These are phyloP conservation scores for Venusia cambrica DNA, from an alignment of 2,888 invertebrate species.

Conservation along the genomic window DNA sequence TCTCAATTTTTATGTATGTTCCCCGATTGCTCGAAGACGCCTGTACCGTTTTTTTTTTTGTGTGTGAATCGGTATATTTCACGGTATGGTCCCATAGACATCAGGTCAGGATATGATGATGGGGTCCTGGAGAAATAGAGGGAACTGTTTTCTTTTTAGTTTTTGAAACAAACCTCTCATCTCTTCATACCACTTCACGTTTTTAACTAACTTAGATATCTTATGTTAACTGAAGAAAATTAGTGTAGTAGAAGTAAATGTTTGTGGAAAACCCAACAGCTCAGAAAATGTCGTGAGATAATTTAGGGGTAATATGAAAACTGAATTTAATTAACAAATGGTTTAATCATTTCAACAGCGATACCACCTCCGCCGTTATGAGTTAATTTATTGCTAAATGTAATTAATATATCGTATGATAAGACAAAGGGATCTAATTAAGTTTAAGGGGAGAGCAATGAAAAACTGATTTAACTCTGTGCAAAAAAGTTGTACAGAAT, in stretches of 20 bases:
- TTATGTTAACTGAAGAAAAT: too few relatives aligned
- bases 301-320: not conserved
- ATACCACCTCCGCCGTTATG: constrained; percentile 36
- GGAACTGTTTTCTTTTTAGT: too few relatives aligned
- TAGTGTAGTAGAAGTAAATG: not conserved
- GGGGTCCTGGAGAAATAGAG: too few relatives aligned
- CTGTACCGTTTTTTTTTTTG: too few relatives aligned
- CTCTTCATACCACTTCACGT: too few relatives aligned
- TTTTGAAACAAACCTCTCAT: too few relatives aligned
- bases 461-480: constrained; percentile 33
- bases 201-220: too few relatives aligned
- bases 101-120: too few relatives aligned
- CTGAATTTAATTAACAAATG: constrained; percentile 34
- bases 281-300: constrained; percentile 2
- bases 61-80: too few relatives aligned
- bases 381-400: constrained; percentile 63
- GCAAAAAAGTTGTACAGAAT: constrained; percentile 22
- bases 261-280: not conserved
- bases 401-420: constrained; percentile 64
- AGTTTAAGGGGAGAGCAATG: constrained; percentile 45
- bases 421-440: constrained; percentile 34
- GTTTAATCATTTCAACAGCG: constrained; percentile 32
- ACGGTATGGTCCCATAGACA: too few relatives aligned
- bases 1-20: too few relatives aligned
- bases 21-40: too few relatives aligned